Base-by-base conservation (phyloP, 2,888 invertebrate species). In the Euproctis similis region DNA sequence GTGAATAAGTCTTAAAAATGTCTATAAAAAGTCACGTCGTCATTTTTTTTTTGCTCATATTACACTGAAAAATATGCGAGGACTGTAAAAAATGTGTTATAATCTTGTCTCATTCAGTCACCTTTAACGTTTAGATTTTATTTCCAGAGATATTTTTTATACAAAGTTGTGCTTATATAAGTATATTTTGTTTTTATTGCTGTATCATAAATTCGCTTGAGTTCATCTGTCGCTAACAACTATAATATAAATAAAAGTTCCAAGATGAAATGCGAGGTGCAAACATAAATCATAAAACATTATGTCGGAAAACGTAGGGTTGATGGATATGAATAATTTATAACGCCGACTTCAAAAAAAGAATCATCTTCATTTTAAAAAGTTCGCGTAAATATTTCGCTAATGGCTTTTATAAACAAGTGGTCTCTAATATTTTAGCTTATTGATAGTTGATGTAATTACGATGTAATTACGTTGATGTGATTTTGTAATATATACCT, bases 241-340 rank as follows among this genome's bases (percentile, higher is more conserved):
- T 34, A 33, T 42, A 50, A 48, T n/a, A n/a, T n/a, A n/a, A n/a
- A n/a, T n/a, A 50, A 47, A 46, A 50, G 39, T 37, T 34, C 33
- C 38, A 28, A 38, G 47, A 42, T 30, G 33, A 30, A 29, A 33
- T 39, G 39, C 46, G 38, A 43, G 47, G 51, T 42, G 36, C 25
- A 34, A 31, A 28, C 43, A 64, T 66, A 63, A 63, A 66, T 63
- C 66, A 61, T 41, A 42, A 19, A 33, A 52, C 52, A 62, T 64
- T 64, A 65, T 61, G 55, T 51, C 29, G 38, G 48, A 56, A 49
- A 55, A 53, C 47, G 35, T 33, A 39, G 36, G 36, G 38, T 36
- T 46, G 52, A 48, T 53, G 47, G 47, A 46, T 38, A 47, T 62
- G 60, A 58, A 63, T 63, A 52, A 58, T 61, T 47, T 58, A 61